Evolutionary conservation across 35 echinoderm and acorn worm genomes (phyloP).

Genomic region (Ptychodera flava): DNA sequence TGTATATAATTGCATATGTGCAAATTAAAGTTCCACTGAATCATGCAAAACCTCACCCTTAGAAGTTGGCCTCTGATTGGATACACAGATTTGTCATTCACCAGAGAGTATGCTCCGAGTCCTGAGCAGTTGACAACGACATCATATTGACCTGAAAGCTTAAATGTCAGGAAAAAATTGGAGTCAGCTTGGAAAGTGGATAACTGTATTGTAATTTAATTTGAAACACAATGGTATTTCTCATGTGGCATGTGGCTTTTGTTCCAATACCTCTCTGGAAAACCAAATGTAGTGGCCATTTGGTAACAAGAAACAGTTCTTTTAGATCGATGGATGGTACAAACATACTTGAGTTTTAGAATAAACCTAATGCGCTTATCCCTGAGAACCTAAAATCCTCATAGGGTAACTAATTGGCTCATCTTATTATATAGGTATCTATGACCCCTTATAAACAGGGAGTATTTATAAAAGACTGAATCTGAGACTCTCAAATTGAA

Average conservation of each 20-base stretch:
- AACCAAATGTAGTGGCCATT: too few species aligned
- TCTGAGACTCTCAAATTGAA: too few species aligned
- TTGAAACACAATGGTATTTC: neutral
- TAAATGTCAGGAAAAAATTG: neutral
- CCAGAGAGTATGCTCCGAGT: conserved; percentile 23
- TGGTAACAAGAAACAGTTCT: too few species aligned
- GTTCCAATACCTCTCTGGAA: conserved; percentile 6
- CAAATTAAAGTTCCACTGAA: neutral
- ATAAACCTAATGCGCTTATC: too few species aligned
- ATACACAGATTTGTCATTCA: conserved; percentile 21
- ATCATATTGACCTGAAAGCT: conserved; percentile 39
- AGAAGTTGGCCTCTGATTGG: conserved; percentile 30
- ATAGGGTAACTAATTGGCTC: neutral
- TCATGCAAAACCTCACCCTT: conserved; percentile 4
- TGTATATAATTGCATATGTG: neutral
- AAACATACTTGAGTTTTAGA: too few species aligned
- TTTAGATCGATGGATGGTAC: too few species aligned
- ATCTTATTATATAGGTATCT: neutral
- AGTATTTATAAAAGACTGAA: too few species aligned
- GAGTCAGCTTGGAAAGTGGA: neutral
- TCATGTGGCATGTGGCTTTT: neutral
- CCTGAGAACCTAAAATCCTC: too few species aligned
- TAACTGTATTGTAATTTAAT: neutral
- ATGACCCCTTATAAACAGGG: too few species aligned
- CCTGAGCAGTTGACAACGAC: conserved; percentile 35